phyloP scores from a whole-genome alignment of 2,113 vertebrate genomes.

The Nibea albiflora region DNA sequence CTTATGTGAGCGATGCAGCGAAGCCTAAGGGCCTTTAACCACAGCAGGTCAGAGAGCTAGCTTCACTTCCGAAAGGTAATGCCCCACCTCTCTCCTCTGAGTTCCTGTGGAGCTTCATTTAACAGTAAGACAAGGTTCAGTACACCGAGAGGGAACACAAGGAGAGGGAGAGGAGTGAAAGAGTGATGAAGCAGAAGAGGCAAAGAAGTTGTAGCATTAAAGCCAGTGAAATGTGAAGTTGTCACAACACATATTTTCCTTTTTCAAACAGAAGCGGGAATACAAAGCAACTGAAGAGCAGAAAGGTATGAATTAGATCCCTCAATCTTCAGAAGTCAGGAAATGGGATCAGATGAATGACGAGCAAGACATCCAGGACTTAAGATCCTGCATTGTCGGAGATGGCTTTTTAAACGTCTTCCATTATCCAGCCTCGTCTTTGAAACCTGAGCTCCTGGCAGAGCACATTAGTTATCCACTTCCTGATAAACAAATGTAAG shows the following conservation, averaged over 20 bases:
- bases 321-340: conserved; percentile 69
- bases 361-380: conserved; percentile 61
- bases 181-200: conserved; percentile 34
- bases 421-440: conserved; percentile 71
- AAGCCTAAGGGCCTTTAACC: conserved; percentile 54
- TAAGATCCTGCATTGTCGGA: conserved; percentile 74
- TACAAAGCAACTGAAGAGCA: conserved; percentile 66
- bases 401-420: conserved; percentile 67
- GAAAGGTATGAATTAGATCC: conserved; percentile 70
- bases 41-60: conserved; percentile 58
- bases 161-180: conserved; percentile 24
- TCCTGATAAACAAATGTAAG: conserved; percentile 39
- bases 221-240: conserved; percentile 74
- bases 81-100: conserved; percentile 22
- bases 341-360: conserved; percentile 76
- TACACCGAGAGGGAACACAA: conserved; percentile 54
- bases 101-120: conserved; percentile 44
- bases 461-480: conserved; percentile 36
- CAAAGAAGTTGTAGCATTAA: conserved; percentile 21
- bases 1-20: conserved; percentile 37
- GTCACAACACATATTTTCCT: conserved; percentile 75
- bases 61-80: conserved; percentile 64
- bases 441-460: conserved; percentile 74
- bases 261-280: conserved; percentile 50
- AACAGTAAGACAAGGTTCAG: conserved; percentile 51